Evolutionary conservation across 2,888 invertebrate genomes (phyloP).

Genomic region (Galerucella nymphaeae): DNA sequence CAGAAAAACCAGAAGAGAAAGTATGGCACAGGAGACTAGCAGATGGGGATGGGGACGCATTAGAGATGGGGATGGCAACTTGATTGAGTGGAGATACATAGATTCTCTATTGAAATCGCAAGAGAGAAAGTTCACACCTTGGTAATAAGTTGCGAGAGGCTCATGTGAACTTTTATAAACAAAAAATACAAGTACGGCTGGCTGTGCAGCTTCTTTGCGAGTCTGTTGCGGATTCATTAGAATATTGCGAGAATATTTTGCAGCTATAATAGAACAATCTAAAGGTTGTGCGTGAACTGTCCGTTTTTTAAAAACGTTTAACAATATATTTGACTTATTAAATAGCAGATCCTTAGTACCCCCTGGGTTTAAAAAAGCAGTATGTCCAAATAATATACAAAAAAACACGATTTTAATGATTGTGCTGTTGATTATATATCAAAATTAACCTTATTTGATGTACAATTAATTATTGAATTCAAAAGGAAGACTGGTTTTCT

Average conservation of each 20-base stretch:
- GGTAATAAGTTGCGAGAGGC: neutral
- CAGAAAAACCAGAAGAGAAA: too few relatives aligned
- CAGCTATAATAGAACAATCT: neutral
- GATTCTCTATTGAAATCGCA: neutral
- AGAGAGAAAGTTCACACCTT: slow-evolving; percentile 2
- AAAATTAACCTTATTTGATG: slow-evolving; percentile 4
- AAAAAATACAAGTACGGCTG: neutral
- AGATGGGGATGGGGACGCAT: too few relatives aligned
- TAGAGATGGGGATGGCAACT: slow-evolving; percentile 1
- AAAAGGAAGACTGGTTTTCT: neutral
- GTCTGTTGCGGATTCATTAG: neutral
- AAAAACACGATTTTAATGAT: neutral
- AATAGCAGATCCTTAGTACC: neutral
- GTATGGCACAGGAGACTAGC: too few relatives aligned
- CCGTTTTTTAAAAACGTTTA: neutral
- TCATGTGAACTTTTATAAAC: neutral
- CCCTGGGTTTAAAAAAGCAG: neutral
- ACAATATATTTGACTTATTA: neutral
- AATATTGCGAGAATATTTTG: neutral
- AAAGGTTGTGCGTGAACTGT: neutral
- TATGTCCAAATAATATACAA: neutral
- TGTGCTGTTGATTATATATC: slow-evolving; percentile 2
- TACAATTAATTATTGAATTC: neutral
- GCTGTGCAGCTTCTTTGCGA: slow-evolving; percentile 4
- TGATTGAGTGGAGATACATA: neutral